phyloP scores from a whole-genome alignment of 2,113 vertebrate species.

The Cygnus atratus region DNA sequence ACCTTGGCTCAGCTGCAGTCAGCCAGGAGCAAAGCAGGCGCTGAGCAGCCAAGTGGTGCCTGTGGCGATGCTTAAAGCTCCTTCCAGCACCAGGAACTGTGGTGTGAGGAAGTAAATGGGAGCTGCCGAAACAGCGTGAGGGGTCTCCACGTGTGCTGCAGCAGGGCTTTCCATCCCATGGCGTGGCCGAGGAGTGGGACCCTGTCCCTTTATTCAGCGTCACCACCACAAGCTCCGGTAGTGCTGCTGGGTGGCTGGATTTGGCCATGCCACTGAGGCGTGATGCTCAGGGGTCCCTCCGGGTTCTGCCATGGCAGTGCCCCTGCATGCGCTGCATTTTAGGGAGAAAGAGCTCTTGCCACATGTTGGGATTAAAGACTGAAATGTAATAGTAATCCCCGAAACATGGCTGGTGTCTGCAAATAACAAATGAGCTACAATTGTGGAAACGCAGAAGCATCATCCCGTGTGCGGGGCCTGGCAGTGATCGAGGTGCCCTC shows the following conservation, averaged over 20 bases:
- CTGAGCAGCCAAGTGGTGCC: not conserved
- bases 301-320: not conserved
- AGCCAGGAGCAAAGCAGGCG: not conserved
- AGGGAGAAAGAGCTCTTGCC: not conserved
- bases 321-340: fast-evolving
- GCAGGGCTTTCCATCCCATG: not conserved
- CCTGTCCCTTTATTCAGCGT: not conserved
- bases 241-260: not conserved
- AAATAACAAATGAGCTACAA: constrained; percentile 37
- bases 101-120: not conserved
- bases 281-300: not conserved
- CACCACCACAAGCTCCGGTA: too few relatives aligned
- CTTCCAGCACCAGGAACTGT: not conserved
- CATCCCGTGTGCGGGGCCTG: not conserved
- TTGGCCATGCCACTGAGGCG: too few relatives aligned
- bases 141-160: not conserved
- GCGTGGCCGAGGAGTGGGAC: not conserved
- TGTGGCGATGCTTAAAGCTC: not conserved
- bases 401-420: constrained; percentile 29
- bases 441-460: not conserved
- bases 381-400: not conserved
- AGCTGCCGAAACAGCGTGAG: not conserved
- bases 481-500: not conserved
- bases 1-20: not conserved
- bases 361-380: constrained; percentile 16